Conservation (phyloP, 2,113 vertebrate genomes). For the Melanotaenia duboulayi region DNA sequence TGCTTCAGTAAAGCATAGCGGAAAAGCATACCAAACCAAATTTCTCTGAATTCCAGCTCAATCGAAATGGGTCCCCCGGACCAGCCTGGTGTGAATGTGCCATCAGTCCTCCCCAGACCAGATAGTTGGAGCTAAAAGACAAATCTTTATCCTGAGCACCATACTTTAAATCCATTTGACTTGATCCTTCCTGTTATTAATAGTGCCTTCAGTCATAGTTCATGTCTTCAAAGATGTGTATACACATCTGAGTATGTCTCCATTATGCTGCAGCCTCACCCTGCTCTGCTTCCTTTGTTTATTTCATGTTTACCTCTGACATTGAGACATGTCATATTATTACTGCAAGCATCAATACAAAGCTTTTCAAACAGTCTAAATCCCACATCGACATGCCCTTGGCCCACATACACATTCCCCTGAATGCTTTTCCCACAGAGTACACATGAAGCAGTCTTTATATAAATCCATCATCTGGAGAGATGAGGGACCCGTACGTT, state of each 20-base stretch:
- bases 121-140: too few species aligned
- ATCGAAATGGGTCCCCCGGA: too few species aligned
- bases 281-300: not conserved
- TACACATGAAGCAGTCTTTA: slow-evolving; percentile 17
- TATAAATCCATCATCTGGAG: slow-evolving; percentile 55
- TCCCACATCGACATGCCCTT: slow-evolving; percentile 26
- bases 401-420: slow-evolving; percentile 19
- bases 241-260: not conserved
- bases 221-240: not conserved
- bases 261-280: not conserved
- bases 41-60: too few species aligned
- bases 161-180: too few species aligned
- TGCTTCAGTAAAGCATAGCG: too few species aligned
- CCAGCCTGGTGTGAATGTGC: too few species aligned
- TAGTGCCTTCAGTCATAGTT: not conserved
- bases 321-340: slow-evolving; percentile 15
- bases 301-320: slow-evolving; percentile 14
- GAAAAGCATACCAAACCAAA: too few species aligned
- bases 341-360: not conserved
- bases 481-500: slow-evolving; percentile 15
- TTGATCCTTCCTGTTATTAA: too few species aligned
- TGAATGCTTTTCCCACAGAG: slow-evolving; percentile 8
- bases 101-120: too few species aligned
- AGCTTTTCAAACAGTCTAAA: slow-evolving; percentile 45
- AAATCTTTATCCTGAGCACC: too few species aligned